Evolutionary conservation across 2,113 vertebrate genomes (phyloP), one percentile per base, ranked within the genome.

Genomic region (Megaptera novaeangliae): DNA sequence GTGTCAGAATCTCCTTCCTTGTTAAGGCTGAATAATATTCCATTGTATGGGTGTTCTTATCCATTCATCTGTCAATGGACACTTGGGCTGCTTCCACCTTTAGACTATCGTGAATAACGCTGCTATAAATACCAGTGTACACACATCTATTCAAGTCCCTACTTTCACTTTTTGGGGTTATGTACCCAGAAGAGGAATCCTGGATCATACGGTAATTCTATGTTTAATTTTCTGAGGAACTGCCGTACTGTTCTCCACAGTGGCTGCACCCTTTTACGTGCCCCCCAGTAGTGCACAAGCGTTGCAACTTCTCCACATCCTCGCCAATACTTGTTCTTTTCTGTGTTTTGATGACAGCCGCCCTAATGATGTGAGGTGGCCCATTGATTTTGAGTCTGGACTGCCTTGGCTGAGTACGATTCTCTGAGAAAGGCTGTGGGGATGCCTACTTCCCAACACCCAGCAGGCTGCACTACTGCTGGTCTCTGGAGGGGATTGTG

Each of bases 221-320:
- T 6, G 8, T 39, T 41, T 34, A 21, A 13, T 55, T 34, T 36
- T 36, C 23, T 23, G 20, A 63, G 20, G 46, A 57, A 9, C 25
- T 11, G 20, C 20, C 23, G 5, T 29, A 25, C 27, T 44, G 1
- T 64, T 18, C 18, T 52, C 25, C 34, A 39, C 21, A 11, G 6
- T 14, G 1, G 44, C 23, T 15, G 44, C 0, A 3, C n/a, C 6
- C 0, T 46, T 10, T 25, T 18, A 6, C 3, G 0, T 13, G 55
- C 55, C 55, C 36, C 0, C 34, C 87, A 39, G 69, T 29, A 10
- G 34, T 0, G 20, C 20, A 13, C 4, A 25, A 12, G 34, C 20
- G 25, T 10, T 39, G 39, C 31, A 2, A 0, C 18, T 27, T 34
- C 61, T 8, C 66, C 46, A 1, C 6, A 1, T 4, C 29, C 29